Base-by-base conservation (phyloP, 2,113 vertebrate genomes). In the Podarcis raffonei region DNA sequence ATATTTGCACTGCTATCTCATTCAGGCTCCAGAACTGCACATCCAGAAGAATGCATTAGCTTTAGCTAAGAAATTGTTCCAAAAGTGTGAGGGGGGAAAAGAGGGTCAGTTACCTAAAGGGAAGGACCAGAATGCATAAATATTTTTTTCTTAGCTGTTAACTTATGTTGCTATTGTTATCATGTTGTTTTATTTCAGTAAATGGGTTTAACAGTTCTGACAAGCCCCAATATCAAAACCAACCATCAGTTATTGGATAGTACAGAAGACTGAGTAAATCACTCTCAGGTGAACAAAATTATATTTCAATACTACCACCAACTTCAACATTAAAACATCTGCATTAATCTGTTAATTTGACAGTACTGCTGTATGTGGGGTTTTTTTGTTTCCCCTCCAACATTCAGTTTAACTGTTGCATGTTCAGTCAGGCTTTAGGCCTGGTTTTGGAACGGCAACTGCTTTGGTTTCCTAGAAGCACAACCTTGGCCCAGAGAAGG, bases 1-100 rank as follows among this genome's bases (percentile, higher is more conserved):
- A 42, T 90, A 91, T 90, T 95, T 92, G 87, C 37, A 81, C 62
- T 48, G 7, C 20, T 2, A 57, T 16, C 90, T 93, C 92, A 92
- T 92, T 95, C 95, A 62, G 89, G 94, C 80, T 90, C 87, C 0
- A 0, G 92, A 89, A 83, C 35, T 0, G 0, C 1, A 79, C 23
- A 30, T 15, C 78, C 69, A 1, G 59, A 48, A 78, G 1, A 75
- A 84, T 81, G 16, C 53, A 4, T 39, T 37, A 83, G 72, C 16
- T 35, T 39, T 22, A 22, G 11, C 30, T 2, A 32, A 1, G 3
- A 42, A 25, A 82, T 69, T 66, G 83, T 1, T 39, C 22, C 32
- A 74, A 59, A 39, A 20, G 4, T 2, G 59, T 15, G 32, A 2
- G 68, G 32, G 30, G 9, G 20, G 16, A 83, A 42, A 2, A 42